A percentile compares a stretch with the other conserved stretches of the same genome.
Evolutionary conservation across 2,113 vertebrate genomes (phyloP).

Genomic region (Varanus salvator): DNA sequence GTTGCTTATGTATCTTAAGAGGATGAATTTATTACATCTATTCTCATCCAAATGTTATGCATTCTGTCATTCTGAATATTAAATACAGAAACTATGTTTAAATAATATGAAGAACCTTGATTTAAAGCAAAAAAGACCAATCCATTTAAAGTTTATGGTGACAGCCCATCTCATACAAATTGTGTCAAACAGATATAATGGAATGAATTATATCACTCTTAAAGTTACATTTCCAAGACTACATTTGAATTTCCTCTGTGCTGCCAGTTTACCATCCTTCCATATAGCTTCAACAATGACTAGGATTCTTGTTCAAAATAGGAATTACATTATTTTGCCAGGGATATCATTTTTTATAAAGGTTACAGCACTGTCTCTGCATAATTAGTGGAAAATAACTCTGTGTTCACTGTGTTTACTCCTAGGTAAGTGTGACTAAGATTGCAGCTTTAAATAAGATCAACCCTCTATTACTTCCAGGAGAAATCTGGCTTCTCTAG

Average conservation of each 20-base stretch:
- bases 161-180: conserved; percentile 69
- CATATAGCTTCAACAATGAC: conserved; percentile 49
- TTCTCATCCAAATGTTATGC: conserved; percentile 69
- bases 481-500: not conserved
- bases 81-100: conserved; percentile 77
- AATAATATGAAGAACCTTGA: conserved; percentile 76
- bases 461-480: conserved; percentile 26
- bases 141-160: conserved; percentile 76
- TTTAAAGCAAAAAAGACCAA: conserved; percentile 79
- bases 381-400: not conserved
- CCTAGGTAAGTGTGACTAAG: conserved; percentile 9
- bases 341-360: conserved; percentile 1
- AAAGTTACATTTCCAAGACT: conserved; percentile 52
- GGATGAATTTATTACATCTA: conserved; percentile 72
- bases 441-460: conserved; percentile 18
- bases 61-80: conserved; percentile 78
- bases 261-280: conserved; percentile 53
- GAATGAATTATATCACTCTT: conserved; percentile 55
- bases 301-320: conserved; percentile 53
- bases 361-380: not conserved
- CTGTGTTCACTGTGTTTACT: not conserved
- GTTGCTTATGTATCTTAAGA: conserved; percentile 74
- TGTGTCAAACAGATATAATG: conserved; percentile 72
- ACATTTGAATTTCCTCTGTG: conserved; percentile 62
- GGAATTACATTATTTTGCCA: conserved; percentile 21